Evolutionary conservation across 2,797 vertebrate species (phyloP), one percentile per base, ranked within the genome.

Genomic region (Sternarchorhynchus goeldii): DNA sequence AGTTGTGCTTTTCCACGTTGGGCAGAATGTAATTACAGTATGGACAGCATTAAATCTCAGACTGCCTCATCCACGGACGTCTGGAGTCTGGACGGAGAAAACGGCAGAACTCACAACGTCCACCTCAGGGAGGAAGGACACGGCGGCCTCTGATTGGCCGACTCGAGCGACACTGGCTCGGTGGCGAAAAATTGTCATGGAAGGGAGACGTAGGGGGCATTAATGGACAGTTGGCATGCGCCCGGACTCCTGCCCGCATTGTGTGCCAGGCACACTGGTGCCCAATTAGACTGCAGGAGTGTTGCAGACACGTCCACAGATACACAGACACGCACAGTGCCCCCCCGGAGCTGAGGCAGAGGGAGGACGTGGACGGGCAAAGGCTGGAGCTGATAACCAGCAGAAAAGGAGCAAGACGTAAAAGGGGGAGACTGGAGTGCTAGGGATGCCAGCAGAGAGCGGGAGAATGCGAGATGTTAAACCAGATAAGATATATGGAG

Each of bases 201-300:
- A 90, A 86, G 84, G 87, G 78, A 87, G 84, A 88, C 85, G 87
- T 87, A n/a, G 88, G 90, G 88, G 89, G 90, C 89, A 87, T 93
- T 93, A 93, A 92, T 92, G 90, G 88, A 91, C 67, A 85, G 84
- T 77, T 79, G 81, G 89, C 84, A 81, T 85, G 88, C 85, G 83
- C 88, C 86, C 84, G 86, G 86, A 89, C 88, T 90, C 87, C 87
- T 88, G 87, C 12, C 66, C 88, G 84, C 45, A 83, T 84, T 77
- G 88, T 83, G 80, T 87, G 91, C 90, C 91, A 90, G 88, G 87
- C 89, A 84, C 90, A 85, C 86, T 87, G 90, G 89, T 91, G 84
- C 89, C 93, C 93, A 93, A 94, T 94, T 92, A 93, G 90, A 89
- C 90, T 91, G 87, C 83, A 88, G 89, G 89, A 91, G 92, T 91